Percentiles rank a stretch among this genome's conserved stretches.
These are phyloP conservation scores for Drosophila flavopinicola DNA, from an alignment of 2,888 invertebrate species.

Conservation along the genomic window DNA sequence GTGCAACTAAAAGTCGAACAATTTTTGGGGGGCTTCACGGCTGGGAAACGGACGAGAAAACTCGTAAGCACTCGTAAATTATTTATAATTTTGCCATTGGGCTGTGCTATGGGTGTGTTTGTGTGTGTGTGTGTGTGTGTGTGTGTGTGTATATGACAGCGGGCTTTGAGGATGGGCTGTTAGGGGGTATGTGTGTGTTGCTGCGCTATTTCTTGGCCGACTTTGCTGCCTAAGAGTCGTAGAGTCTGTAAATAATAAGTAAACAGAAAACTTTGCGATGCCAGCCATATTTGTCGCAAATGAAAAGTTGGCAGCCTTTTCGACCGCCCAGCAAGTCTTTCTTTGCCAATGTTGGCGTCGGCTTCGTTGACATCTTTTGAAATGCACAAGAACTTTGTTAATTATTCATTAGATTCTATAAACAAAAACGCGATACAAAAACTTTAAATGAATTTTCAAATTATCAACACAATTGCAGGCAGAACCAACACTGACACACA, in stretches of 20 bases:
- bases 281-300: conserved; percentile 79
- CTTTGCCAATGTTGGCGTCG: conserved; percentile 40
- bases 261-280: conserved; percentile 72
- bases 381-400: conserved; percentile 79
- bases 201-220: conserved; percentile 40
- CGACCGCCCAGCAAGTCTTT: conserved; percentile 56
- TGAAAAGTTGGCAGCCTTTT: conserved; percentile 75
- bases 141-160: background rate
- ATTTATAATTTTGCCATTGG: conserved; percentile 59
- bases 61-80: conserved; percentile 67
- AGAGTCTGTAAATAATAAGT: conserved; percentile 76
- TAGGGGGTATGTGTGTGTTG: conserved; percentile 16
- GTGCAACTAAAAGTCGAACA: conserved; percentile 47
- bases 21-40: conserved; percentile 36
- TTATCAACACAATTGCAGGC: conserved; percentile 81
- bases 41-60: conserved; percentile 40
- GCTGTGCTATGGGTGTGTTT: too few species aligned
- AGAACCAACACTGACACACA: conserved; percentile 55
- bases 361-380: conserved; percentile 73
- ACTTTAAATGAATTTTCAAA: conserved; percentile 82
- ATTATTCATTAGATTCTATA: conserved; percentile 81
- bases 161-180: background rate
- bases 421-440: conserved; percentile 81
- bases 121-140: conserved; percentile 2
- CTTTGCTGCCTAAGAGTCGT: conserved; percentile 54